Evolutionary conservation across 2,113 vertebrate genomes (phyloP).

Genomic region (Uropsilus gracilis): DNA sequence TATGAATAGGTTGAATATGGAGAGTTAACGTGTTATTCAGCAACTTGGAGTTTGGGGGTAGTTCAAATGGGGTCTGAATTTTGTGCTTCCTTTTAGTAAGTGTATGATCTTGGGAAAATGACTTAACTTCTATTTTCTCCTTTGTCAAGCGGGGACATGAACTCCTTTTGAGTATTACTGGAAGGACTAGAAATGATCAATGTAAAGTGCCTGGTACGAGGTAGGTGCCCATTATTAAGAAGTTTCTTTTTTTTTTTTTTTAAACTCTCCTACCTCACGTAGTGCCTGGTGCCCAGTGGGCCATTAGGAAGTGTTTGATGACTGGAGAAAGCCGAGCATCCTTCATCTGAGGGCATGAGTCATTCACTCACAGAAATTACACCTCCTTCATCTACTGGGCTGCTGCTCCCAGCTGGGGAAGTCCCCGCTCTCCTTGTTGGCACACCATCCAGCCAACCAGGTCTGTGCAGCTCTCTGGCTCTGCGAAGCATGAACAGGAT

Average conservation of each 20-base stretch:
- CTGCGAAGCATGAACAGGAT: slow-evolving; percentile 11
- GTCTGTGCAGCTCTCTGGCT: not conserved
- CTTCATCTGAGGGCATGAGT: not conserved
- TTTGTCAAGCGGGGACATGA: not conserved
- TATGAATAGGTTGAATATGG: not conserved
- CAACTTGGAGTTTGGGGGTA: not conserved
- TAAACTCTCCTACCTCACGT: not conserved
- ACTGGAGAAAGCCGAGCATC: not conserved
- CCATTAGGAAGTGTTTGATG: slow-evolving; percentile 6
- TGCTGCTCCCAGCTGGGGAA: slow-evolving; percentile 19
- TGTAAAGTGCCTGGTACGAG: not conserved
- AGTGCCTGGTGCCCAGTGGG: not conserved
- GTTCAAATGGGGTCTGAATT: not conserved
- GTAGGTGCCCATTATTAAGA: not conserved
- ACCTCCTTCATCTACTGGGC: not conserved
- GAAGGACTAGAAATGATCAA: not conserved
- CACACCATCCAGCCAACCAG: not conserved
- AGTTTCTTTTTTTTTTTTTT: not conserved
- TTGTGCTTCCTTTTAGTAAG: slow-evolving; percentile 15
- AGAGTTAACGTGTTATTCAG: not conserved
- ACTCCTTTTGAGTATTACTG: slow-evolving; percentile 2
- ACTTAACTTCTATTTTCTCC: not conserved
- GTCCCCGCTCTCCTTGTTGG: not conserved
- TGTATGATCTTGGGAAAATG: slow-evolving; percentile 36
- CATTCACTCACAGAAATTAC: not conserved